Evolutionary conservation across 2,113 vertebrate species (phyloP).

Genomic region (Potamarius usumacintae): DNA sequence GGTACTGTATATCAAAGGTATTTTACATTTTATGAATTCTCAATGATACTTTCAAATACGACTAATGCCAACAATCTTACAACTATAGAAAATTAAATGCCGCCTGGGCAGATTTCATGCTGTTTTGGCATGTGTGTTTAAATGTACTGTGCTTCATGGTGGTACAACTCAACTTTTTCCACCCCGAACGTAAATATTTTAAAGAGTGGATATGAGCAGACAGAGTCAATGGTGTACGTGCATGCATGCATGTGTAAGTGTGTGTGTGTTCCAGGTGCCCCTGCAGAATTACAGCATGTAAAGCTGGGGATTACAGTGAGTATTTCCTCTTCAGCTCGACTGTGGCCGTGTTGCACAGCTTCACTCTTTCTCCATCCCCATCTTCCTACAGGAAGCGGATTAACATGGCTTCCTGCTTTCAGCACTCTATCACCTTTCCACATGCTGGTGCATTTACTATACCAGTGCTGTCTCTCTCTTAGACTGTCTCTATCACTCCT

Average conservation of each 20-base stretch:
- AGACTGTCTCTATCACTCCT: constrained; percentile 1
- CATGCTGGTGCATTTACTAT: constrained; percentile 5
- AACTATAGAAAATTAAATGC: background rate
- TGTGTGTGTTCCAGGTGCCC: constrained; percentile 24
- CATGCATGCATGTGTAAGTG: background rate
- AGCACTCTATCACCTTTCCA: constrained; percentile 18
- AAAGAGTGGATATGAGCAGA: background rate
- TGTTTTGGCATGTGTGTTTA: background rate
- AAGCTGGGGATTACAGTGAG: constrained; percentile 54
- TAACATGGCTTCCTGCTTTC: constrained; percentile 35
- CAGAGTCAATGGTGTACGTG: background rate
- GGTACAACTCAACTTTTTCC: background rate
- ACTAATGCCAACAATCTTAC: background rate
- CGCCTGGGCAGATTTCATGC: background rate
- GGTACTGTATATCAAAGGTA: background rate
- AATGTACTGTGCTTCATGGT: background rate
- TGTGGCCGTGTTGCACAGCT: constrained; percentile 34
- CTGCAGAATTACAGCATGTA: constrained; percentile 57
- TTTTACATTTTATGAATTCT: background rate
- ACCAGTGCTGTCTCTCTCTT: constrained; percentile 9
- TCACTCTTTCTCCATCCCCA: constrained; percentile 29
- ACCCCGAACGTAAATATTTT: background rate
- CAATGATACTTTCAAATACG: background rate
- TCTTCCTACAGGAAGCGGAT: constrained; percentile 48
- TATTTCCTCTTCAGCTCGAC: constrained; percentile 16